Conservation (phyloP, 2,888 invertebrate species). For the Erynnis tages region DNA sequence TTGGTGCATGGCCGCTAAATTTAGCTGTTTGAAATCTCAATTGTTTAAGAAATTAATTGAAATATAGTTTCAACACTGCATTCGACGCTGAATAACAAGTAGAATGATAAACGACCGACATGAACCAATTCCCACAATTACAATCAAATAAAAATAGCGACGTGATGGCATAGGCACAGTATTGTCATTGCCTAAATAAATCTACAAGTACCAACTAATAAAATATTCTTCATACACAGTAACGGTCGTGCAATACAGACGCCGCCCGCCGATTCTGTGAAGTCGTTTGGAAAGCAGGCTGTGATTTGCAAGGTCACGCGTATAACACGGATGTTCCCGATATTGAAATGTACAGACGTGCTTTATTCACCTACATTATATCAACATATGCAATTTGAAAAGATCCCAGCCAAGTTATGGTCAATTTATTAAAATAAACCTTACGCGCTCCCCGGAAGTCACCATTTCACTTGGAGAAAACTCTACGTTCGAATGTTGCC, state of each 20-base stretch:
- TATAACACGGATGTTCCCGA: constrained; percentile 82
- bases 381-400: constrained; percentile 74
- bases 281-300: constrained; percentile 81
- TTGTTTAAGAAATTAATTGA: too few species aligned
- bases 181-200: constrained; percentile 61
- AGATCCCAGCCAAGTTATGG: constrained; percentile 58
- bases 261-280: constrained; percentile 72
- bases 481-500: constrained; percentile 61
- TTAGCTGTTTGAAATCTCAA: not conserved
- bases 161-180: constrained; percentile 48
- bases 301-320: constrained; percentile 82
- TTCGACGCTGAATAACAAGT: constrained; percentile 12
- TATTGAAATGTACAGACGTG: constrained; percentile 81
- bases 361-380: constrained; percentile 82
- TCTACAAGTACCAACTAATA: constrained; percentile 67
- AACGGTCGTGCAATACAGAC: constrained; percentile 70
- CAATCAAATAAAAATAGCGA: constrained; percentile 50
- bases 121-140: constrained; percentile 39
- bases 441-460: constrained; percentile 54
- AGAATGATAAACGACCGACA: constrained; percentile 19
- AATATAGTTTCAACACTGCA: too few species aligned
- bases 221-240: constrained; percentile 67
- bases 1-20: too few species aligned
- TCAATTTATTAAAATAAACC: constrained; percentile 52
- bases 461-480: constrained; percentile 58